phyloP scores from a whole-genome alignment of 2,888 invertebrate species.

The Parnassius smintheus region DNA sequence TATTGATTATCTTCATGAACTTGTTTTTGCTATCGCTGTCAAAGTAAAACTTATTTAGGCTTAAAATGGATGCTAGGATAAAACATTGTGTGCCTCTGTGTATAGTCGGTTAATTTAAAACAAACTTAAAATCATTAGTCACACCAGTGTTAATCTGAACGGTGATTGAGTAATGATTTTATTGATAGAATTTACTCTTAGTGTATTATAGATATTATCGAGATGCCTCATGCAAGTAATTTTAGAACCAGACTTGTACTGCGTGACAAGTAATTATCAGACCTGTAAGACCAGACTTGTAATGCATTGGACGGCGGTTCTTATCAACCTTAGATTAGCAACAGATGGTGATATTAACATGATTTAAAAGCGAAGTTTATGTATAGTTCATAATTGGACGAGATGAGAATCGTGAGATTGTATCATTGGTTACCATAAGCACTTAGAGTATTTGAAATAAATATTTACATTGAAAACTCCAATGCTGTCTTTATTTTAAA shows the following conservation, averaged over 20 bases:
- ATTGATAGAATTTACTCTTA: conserved; percentile 31
- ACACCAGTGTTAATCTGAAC: conserved; percentile 37
- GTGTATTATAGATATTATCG: conserved; percentile 58
- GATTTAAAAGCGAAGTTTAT: conserved; percentile 54
- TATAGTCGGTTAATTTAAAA: conserved; percentile 59
- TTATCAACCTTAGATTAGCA: conserved; percentile 40
- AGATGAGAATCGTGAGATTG: conserved; percentile 62
- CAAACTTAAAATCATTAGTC: conserved; percentile 45
- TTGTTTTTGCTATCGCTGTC: conserved; percentile 34
- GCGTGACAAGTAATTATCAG: background rate
- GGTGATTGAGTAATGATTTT: conserved; percentile 40
- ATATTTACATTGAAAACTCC: conserved; percentile 71
- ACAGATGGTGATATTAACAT: conserved; percentile 66
- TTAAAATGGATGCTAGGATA: conserved; percentile 39
- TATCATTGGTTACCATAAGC: conserved; percentile 81
- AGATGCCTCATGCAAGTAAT: conserved; percentile 60
- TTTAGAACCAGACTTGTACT: conserved; percentile 25
- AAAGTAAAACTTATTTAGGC: conserved; percentile 3
- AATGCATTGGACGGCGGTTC: conserved; percentile 51
- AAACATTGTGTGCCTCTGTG: conserved; percentile 79
- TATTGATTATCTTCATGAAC: background rate
- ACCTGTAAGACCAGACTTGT: conserved; percentile 10
- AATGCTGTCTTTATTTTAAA: conserved; percentile 36
- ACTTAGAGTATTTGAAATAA: conserved; percentile 79
- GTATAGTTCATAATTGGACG: conserved; percentile 47